Percentiles rank a stretch among this genome's conserved stretches.
Conservation (phyloP, 2,888 invertebrate species). For the Drosophila recens region DNA sequence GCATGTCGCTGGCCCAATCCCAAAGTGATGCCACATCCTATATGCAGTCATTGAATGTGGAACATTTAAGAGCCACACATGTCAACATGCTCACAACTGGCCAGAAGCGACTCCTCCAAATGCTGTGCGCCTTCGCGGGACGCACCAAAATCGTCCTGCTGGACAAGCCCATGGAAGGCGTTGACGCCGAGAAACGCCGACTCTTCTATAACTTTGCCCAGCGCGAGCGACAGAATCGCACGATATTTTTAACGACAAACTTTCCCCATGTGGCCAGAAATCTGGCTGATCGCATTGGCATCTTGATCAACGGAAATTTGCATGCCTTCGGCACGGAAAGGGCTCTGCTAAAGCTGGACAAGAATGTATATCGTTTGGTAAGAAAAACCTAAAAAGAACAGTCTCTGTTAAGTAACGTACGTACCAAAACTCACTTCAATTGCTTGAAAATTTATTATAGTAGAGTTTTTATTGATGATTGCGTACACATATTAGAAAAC, state of each 20-base stretch:
- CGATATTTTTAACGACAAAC: conserved; percentile 92
- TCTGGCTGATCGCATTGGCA: conserved; percentile 93
- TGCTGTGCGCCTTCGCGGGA: conserved; percentile 62
- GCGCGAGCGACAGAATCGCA: conserved; percentile 89
- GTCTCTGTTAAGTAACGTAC: no score
- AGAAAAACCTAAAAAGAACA: conserved; percentile 1
- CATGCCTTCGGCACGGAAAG: conserved; percentile 91
- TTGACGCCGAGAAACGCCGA: conserved; percentile 79
- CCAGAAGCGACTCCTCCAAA: conserved; percentile 42
- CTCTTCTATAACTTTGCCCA: conserved; percentile 92
- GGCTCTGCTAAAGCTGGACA: conserved; percentile 91
- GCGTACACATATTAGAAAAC: no score
- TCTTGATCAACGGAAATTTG: conserved; percentile 91
- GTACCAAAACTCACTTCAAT: background rate
- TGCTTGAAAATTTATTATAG: background rate
- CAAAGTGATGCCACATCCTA: conserved; percentile 25
- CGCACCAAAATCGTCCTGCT: conserved; percentile 49
- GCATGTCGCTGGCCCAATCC: conserved; percentile 27
- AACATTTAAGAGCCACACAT: background rate
- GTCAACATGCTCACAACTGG: conserved; percentile 37
- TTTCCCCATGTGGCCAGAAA: conserved; percentile 95
- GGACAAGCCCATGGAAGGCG: conserved; percentile 55
- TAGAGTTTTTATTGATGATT: no score
- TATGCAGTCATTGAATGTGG: conserved; percentile 24
- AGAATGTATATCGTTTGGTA: conserved; percentile 91